Conservation (phyloP, 1,140 invertebrate genomes). For the Temnothorax longispinosus region DNA sequence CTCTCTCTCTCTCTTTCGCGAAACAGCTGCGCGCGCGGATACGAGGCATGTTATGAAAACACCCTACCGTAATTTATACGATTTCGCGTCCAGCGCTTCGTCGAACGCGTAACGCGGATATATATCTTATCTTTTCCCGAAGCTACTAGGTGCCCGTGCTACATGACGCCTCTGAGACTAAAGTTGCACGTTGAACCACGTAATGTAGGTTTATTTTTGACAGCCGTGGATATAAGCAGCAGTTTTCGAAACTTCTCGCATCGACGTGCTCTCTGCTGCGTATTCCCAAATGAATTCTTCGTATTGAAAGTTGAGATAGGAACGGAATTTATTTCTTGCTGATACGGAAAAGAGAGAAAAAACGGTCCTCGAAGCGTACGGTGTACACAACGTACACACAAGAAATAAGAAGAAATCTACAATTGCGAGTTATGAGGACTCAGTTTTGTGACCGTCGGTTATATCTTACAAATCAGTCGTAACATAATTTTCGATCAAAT, state of each 20-base stretch:
- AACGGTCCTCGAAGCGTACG: background rate
- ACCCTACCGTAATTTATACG: constrained; percentile 37
- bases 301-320: constrained; percentile 10
- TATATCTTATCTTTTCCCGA: constrained; percentile 17
- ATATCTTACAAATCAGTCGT: background rate
- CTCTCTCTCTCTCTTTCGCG: background rate
- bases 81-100: constrained; percentile 10
- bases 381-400: background rate
- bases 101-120: constrained; percentile 35
- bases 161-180: constrained; percentile 29
- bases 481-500: constrained; percentile 3
- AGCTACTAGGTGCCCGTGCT: background rate
- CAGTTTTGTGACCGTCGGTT: background rate
- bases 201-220: constrained; percentile 43
- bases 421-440: background rate
- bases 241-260: constrained; percentile 18
- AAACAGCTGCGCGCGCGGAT: constrained; percentile 34
- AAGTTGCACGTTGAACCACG: constrained; percentile 17
- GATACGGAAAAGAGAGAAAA: background rate
- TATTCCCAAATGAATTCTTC: constrained; percentile 23
- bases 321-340: constrained; percentile 30
- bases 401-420: background rate
- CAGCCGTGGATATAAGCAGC: constrained; percentile 9
- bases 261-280: background rate
- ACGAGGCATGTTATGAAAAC: constrained; percentile 3